phyloP scores from a whole-genome alignment of 2,888 invertebrate genomes.

The Stegophylla sp. region DNA sequence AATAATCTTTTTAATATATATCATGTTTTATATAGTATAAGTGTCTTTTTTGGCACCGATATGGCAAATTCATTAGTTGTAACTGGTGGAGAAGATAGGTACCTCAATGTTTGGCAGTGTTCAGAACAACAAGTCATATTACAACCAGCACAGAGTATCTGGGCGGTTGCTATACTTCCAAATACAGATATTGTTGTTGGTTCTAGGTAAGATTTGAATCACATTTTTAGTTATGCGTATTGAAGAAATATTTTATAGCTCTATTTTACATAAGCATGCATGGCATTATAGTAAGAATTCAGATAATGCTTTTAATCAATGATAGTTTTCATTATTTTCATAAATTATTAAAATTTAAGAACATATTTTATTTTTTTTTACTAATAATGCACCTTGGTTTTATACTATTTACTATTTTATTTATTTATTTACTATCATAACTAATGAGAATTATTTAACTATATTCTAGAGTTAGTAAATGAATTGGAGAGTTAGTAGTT shows the following conservation, averaged over 20 bases:
- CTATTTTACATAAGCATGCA: background rate
- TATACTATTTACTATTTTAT: too few relatives aligned
- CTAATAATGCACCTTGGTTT: too few relatives aligned
- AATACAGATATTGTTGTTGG: slow-evolving; percentile 93
- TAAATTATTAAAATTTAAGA: too few relatives aligned
- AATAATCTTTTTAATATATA: background rate
- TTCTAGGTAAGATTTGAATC: slow-evolving; percentile 66
- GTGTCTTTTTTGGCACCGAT: slow-evolving; percentile 29
- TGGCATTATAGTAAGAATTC: background rate
- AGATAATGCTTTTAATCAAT: background rate
- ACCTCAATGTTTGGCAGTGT: slow-evolving; percentile 81
- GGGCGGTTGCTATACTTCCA: slow-evolving; percentile 80
- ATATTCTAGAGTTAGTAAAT: too few relatives aligned
- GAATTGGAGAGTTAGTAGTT: too few relatives aligned
- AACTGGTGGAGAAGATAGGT: slow-evolving; percentile 82
- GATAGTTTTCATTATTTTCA: too few relatives aligned
- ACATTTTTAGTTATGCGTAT: background rate
- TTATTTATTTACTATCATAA: background rate
- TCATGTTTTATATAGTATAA: slow-evolving; percentile 19
- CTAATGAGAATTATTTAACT: background rate
- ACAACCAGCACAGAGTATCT: slow-evolving; percentile 87
- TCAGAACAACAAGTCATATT: slow-evolving; percentile 73
- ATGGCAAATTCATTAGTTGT: slow-evolving; percentile 38
- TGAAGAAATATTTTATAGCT: background rate
- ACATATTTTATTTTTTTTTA: too few relatives aligned